These are phyloP conservation scores for Caenorhabditis sinica DNA, from an alignment of 2,888 invertebrate species.

Conservation along the genomic window DNA sequence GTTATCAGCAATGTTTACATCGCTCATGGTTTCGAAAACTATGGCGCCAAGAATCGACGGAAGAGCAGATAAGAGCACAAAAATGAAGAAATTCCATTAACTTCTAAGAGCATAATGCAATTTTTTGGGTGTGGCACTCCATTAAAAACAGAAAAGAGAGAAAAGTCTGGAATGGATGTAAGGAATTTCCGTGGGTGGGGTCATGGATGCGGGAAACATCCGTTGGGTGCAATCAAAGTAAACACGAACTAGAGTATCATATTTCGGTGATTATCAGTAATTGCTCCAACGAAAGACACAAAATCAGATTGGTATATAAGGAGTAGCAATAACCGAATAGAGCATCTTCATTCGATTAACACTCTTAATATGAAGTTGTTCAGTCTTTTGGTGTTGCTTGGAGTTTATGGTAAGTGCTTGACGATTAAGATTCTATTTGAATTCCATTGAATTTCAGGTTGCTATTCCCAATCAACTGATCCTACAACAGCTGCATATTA, in stretches of 20 bases:
- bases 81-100: conserved; percentile 4
- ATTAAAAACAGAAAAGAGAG: not conserved
- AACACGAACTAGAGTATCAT: conserved; percentile 22
- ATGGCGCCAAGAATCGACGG: conserved; percentile 28
- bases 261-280: conserved; percentile 12
- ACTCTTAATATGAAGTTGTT: conserved; percentile 13
- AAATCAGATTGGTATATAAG: conserved; percentile 1
- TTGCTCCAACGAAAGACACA: conserved; percentile 12
- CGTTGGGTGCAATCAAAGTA: not conserved
- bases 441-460: not conserved
- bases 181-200: conserved; percentile 8
- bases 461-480: conserved; percentile 5
- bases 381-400: conserved; percentile 1
- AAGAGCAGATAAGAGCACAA: conserved; percentile 16
- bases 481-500: conserved; percentile 5
- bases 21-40: conserved; percentile 4
- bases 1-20: conserved; percentile 21
- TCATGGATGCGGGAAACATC: not conserved
- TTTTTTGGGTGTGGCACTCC: conserved; percentile 20
- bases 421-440: not conserved
- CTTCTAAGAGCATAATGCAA: not conserved
- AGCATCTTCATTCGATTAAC: conserved; percentile 20
- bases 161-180: not conserved
- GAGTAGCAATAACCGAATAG: not conserved
- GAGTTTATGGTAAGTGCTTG: conserved; percentile 9